Evolutionary conservation across 2,113 vertebrate genomes (phyloP).

Genomic region (Urocitellus parryii): DNA sequence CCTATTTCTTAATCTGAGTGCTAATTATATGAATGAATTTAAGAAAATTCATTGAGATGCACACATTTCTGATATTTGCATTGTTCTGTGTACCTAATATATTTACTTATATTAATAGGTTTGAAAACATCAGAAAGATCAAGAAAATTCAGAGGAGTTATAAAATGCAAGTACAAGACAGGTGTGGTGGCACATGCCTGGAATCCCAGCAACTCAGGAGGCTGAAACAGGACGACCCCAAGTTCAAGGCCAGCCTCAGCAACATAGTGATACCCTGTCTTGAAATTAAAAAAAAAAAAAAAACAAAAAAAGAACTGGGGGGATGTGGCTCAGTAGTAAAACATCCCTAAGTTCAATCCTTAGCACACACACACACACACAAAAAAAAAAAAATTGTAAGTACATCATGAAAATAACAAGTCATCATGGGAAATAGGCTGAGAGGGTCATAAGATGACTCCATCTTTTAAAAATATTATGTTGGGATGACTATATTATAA

Average conservation of each 20-base stretch:
- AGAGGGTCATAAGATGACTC: neutral
- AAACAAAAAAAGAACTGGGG: too few relatives aligned
- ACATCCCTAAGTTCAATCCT: too few relatives aligned
- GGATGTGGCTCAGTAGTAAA: too few relatives aligned
- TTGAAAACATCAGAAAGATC: slow-evolving; percentile 3
- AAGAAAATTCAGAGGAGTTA: neutral
- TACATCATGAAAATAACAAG: neutral
- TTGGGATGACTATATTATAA: neutral
- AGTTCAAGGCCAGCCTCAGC: too few relatives aligned
- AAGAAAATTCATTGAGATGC: neutral
- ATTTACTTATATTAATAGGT: neutral
- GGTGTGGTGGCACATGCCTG: too few relatives aligned
- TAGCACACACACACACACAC: too few relatives aligned
- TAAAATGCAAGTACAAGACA: neutral
- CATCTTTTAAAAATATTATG: neutral
- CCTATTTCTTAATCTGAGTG: neutral
- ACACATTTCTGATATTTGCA: neutral
- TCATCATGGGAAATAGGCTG: neutral
- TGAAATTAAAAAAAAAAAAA: too few relatives aligned
- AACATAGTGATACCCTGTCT: too few relatives aligned
- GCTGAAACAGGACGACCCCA: too few relatives aligned
- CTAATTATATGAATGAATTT: neutral
- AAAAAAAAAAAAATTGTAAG: neutral
- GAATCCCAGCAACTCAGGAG: too few relatives aligned
- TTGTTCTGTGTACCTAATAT: neutral